Evolutionary conservation across 2,797 vertebrate species (phyloP).

Genomic region (Rhadinocentrus ornatus): DNA sequence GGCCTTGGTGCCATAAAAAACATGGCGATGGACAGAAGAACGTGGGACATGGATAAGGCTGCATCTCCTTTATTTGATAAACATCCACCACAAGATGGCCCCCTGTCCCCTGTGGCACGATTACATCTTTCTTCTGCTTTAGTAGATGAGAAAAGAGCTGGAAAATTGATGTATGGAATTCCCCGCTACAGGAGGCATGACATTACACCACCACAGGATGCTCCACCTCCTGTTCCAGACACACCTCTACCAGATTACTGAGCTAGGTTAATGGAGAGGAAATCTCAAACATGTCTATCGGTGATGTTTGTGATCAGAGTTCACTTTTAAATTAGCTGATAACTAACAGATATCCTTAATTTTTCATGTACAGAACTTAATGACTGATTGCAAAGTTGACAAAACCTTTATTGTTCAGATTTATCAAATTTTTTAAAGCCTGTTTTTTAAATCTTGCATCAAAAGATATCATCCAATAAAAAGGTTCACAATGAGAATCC

Average conservation of each 20-base stretch:
- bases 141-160: slow-evolving; percentile 13
- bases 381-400: slow-evolving; percentile 7
- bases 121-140: slow-evolving; percentile 15
- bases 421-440: slow-evolving; percentile 10
- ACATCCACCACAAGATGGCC: slow-evolving; percentile 5
- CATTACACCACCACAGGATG: slow-evolving; percentile 18
- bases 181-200: slow-evolving; percentile 50
- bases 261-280: slow-evolving; percentile 28
- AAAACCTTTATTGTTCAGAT: neutral
- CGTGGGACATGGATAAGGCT: slow-evolving; percentile 53
- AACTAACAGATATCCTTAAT: neutral
- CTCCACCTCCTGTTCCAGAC: slow-evolving; percentile 52
- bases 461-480: neutral
- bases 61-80: slow-evolving; percentile 3
- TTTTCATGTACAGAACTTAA: neutral
- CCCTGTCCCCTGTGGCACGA: slow-evolving; percentile 22
- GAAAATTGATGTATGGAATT: slow-evolving; percentile 36
- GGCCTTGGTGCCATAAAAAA: slow-evolving; percentile 71
- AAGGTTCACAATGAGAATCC: neutral
- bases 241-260: slow-evolving; percentile 46
- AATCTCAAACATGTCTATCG: slow-evolving; percentile 16
- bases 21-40: slow-evolving; percentile 62
- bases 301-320: neutral
- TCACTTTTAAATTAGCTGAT: neutral
- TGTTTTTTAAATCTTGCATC: neutral